Evolutionary conservation across 1,140 invertebrate species (phyloP), one percentile per base, ranked within the genome.

Genomic region (Saccostrea echinata): DNA sequence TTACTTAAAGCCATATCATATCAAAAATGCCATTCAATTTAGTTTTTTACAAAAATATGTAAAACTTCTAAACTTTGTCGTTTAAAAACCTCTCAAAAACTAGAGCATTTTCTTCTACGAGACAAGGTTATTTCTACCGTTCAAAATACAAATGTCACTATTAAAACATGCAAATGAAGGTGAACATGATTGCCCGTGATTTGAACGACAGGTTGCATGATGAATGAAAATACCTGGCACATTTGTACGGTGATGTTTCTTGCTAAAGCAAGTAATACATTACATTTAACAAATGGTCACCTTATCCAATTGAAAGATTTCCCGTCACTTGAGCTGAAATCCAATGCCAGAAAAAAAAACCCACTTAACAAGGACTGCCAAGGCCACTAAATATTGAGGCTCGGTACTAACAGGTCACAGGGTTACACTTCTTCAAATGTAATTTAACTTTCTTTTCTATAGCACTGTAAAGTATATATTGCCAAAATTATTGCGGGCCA

Each of bases 11-110:
- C 68, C 68, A 24, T 76, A 76, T 76, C 68, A 33, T 76, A 27
- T 76, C 68, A 64, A 64, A 43, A 64, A 64, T 24, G 57, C 57
- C 57, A 18, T n/a, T n/a, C n/a, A n/a, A n/a, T n/a, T 64, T 64
- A n/a, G 24, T 24, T 24, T 64, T 64, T 11, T n/a, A 64, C 21
- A 64, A 64, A 64, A n/a, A 64, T 76, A 76, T 27, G 27, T 30
- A 27, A 33, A 13, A 76, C n/a, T 30, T 30, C 68, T 33, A n/a
- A 21, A 57, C 12, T 61, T 18, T 61, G 8, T 12, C 68, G 9
- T 11, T 76, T 30, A 33, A 30, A 30, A 16, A 76, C 12, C 13
- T 13, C 13, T 76, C 30, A 30, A 76, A 64, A 76, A 76, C 27
- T 76, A 76, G 68, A 76, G 33, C 68, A 76, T 30, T 64, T 64